These are phyloP conservation scores for Hiodon tergisus DNA, from an alignment of 2,113 vertebrate genomes.

Conservation along the genomic window DNA sequence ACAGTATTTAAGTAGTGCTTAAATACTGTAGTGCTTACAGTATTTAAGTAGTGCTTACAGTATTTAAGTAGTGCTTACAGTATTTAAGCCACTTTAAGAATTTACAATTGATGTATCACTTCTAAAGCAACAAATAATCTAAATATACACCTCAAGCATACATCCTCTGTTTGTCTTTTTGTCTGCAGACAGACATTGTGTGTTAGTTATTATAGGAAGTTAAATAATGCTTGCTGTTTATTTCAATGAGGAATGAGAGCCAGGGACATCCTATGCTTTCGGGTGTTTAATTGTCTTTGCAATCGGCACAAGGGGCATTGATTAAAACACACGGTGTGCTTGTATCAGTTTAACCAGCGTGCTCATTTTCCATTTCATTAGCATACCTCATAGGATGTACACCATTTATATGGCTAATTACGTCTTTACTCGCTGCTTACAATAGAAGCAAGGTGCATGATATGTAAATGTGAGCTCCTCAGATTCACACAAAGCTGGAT, in stretches of 20 bases:
- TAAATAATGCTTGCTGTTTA: not conserved
- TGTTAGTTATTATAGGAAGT: no score
- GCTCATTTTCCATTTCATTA: slow-evolving; percentile 30
- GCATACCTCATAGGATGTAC: slow-evolving; percentile 23
- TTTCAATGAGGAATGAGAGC: not conserved
- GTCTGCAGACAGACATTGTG: no score
- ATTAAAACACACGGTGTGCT: slow-evolving; percentile 20
- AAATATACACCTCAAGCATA: no score
- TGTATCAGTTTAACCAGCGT: slow-evolving; percentile 19
- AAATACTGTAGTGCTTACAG: no score
- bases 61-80: no score
- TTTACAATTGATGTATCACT: no score
- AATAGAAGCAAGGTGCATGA: slow-evolving; percentile 11
- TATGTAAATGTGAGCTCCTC: slow-evolving; percentile 27
- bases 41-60: no score
- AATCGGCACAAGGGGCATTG: slow-evolving; percentile 2
- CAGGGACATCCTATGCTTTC: slow-evolving; percentile 4
- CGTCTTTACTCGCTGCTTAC: slow-evolving; percentile 16
- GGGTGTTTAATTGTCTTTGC: slow-evolving; percentile 20
- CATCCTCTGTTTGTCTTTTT: no score
- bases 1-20: no score
- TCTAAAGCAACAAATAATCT: no score
- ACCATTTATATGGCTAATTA: slow-evolving; percentile 41
- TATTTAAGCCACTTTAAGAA: no score
- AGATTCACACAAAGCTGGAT: slow-evolving; percentile 15